Evolutionary conservation across 2,888 invertebrate species (phyloP), one percentile per base, ranked within the genome.

Genomic region (Pollenia griseotomentosa): DNA sequence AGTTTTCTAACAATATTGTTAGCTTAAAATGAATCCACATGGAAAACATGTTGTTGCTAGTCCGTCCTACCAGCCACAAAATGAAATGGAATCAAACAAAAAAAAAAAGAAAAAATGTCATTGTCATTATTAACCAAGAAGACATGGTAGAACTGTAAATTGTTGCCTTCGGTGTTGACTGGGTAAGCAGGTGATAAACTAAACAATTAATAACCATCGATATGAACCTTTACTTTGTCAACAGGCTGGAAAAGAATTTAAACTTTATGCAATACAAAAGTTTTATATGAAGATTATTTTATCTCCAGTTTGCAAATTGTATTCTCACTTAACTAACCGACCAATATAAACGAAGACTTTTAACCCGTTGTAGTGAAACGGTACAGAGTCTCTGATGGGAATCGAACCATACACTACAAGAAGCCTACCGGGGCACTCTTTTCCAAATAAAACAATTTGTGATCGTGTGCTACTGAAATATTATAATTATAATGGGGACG

Each of bases 191-290:
- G 81, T 65, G 61, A 81, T 87, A 87, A 87, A 84, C 77, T 73
- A 73, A 81, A 73, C 48, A 87, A 87, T 87, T 87, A 81, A 87
- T 87, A 84, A 84, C 84, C 63, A 81, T 68, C 73, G 84, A 84
- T 81, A 74, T 66, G 74, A 77, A 65, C 51, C 11, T 70, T 51
- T 46, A 19, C 61, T 16, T 44, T 14, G 10, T 1, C 16, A 19
- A 19, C 19, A 19, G 57, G 19, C 16, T 10, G 12, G 4, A 19
- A 77, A 42, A 33, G 44, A 44, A 65, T 77, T 16, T 3, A 44
- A 53, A 63, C 44, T 53, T 65, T 44, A 42, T 73, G 23, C 2
- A 53, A 11, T 16, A 33, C 33, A 46, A 44, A 5, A 68, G 12
- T 10, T 33, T 33, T 33, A 6, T 33, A 6, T 33, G 33, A 33